phyloP scores from a whole-genome alignment of 2,797 vertebrate species.

The Pantherophis vulpinus region DNA sequence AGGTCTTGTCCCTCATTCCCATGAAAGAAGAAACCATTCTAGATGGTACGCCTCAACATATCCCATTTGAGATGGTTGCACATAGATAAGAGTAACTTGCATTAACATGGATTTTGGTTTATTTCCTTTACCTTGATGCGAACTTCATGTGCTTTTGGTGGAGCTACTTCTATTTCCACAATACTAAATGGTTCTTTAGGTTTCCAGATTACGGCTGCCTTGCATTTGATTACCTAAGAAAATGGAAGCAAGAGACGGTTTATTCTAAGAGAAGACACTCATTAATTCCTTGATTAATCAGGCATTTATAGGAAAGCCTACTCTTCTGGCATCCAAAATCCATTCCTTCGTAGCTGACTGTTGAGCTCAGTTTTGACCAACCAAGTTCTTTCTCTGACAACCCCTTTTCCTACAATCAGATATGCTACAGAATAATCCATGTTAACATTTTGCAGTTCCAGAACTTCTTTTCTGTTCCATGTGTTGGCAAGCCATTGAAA shows the following conservation, averaged over 20 bases:
- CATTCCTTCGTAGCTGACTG: not conserved
- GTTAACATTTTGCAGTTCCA: not conserved
- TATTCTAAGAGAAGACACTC: not conserved
- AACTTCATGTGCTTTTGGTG: constrained; percentile 83
- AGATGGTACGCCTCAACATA: not conserved
- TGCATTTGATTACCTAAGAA: constrained; percentile 87
- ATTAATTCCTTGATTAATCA: not conserved
- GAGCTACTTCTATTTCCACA: constrained; percentile 87
- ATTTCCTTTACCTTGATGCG: constrained; percentile 82
- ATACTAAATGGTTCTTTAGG: constrained; percentile 80
- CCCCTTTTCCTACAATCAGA: too few relatives aligned
- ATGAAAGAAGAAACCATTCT: not conserved
- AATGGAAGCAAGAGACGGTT: not conserved
- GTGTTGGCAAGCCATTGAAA: not conserved
- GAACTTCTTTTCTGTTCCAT: not conserved
- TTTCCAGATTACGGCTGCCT: constrained; percentile 88
- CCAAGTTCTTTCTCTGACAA: too few relatives aligned
- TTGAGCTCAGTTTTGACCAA: not conserved
- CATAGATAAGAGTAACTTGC: not conserved
- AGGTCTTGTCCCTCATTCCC: not conserved
- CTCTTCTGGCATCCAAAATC: not conserved
- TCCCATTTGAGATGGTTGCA: not conserved
- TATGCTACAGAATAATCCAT: too few relatives aligned
- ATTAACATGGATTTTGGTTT: not conserved
- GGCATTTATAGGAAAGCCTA: not conserved